Conservation (phyloP, 2,113 vertebrate genomes). For the Sceloporus undulatus region DNA sequence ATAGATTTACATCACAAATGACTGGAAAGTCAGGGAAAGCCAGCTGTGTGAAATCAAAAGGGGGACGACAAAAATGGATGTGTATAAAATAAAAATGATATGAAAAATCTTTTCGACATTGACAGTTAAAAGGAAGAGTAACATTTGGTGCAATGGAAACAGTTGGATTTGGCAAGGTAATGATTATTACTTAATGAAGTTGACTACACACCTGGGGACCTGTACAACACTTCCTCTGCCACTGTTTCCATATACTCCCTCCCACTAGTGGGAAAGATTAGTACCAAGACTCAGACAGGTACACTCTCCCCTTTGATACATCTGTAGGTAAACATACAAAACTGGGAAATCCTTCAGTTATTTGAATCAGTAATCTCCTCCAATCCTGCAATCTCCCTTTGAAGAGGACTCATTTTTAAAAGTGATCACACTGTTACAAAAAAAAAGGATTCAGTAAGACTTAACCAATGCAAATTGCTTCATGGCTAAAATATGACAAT, state of each 20-base stretch:
- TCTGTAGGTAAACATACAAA: background rate
- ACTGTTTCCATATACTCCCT: background rate
- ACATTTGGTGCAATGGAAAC: background rate
- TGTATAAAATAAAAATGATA: constrained; percentile 21
- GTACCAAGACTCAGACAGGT: background rate
- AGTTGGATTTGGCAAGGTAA: background rate
- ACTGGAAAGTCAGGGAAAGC: background rate
- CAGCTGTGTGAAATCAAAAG: background rate
- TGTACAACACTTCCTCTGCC: background rate
- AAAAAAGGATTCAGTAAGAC: background rate
- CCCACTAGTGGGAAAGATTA: background rate
- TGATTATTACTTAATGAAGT: background rate
- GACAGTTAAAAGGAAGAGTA: background rate
- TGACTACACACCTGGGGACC: background rate
- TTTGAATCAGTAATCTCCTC: background rate
- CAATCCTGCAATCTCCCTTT: background rate
- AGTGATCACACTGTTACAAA: background rate
- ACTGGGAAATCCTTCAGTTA: background rate
- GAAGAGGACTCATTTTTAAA: background rate
- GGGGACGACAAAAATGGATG: background rate
- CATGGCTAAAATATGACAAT: background rate
- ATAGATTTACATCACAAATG: background rate
- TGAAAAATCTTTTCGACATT: background rate
- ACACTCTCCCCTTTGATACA: background rate
- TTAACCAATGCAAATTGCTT: background rate